Evolutionary conservation across 2,797 vertebrate species (phyloP).

Genomic region (Mus caroli): DNA sequence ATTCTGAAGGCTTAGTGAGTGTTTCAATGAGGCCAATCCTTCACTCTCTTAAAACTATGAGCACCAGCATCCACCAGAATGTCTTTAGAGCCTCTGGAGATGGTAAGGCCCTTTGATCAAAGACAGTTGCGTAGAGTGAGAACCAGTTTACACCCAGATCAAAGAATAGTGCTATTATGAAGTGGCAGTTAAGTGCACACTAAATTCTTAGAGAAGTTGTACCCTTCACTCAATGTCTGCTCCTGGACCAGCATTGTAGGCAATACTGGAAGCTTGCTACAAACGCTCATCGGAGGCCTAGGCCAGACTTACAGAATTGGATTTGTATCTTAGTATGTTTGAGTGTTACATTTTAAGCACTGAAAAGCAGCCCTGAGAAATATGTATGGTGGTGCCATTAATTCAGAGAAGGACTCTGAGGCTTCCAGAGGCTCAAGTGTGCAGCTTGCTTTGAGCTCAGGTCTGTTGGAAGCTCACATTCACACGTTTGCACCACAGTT

Average conservation of each 20-base stretch:
- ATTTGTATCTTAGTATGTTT: conserved; percentile 11
- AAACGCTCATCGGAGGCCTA: neutral
- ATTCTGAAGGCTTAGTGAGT: neutral
- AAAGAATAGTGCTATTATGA: neutral
- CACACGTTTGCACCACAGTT: conserved; percentile 66
- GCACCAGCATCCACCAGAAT: too few species aligned
- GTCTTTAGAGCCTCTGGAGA: neutral
- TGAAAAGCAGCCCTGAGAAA: neutral
- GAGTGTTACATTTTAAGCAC: conserved; percentile 11
- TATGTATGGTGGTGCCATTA: neutral
- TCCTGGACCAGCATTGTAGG: neutral
- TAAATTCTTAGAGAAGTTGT: neutral
- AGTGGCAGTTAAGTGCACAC: neutral
- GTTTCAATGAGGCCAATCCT: neutral
- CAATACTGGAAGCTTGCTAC: neutral
- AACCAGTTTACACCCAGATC: neutral
- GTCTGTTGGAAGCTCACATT: conserved; percentile 60
- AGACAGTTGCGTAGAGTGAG: neutral
- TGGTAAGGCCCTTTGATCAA: neutral
- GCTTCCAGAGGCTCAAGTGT: neutral
- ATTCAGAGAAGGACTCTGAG: conserved; percentile 9
- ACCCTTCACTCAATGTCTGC: neutral
- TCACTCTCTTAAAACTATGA: neutral
- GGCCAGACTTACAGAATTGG: neutral
- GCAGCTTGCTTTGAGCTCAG: conserved; percentile 13